Base-by-base conservation (phyloP, 2,888 invertebrate species). In the Subacronicta megacephala region DNA sequence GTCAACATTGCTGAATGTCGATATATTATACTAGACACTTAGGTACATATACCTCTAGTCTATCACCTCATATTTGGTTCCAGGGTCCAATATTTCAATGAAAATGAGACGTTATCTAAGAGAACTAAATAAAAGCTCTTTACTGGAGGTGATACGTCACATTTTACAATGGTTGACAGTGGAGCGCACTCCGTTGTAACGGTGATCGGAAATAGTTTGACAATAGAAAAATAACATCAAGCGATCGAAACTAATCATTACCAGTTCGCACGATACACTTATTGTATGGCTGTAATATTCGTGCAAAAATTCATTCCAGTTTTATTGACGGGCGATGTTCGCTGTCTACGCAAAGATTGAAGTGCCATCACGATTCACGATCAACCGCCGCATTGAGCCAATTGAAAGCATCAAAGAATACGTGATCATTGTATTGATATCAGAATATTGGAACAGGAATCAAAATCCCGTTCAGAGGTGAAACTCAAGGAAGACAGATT, bases 121-220 rank as follows among this genome's bases (percentile, higher is more conserved):
- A n/a, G n/a, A n/a, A n/a, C n/a, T n/a, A n/a, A n/a, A n/a, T n/a
- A n/a, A n/a, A n/a, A 36, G 15, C 53, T 12, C 7, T n/a, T 23
- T 17, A 20, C 12, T 10, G 23, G 10, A 20, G 16, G 43, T 16
- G 12, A 26, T 16, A 26, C 37, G 45, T 29, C 35, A 29, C n/a
- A n/a, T 31, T n/a, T 10, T 15, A 31, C 23, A 20, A 23, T 44
- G n/a, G 33, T n/a, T 10, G n/a, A 31, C 23, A 20, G 17, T 44
- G n/a, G 33, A 16, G 5, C 9, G 1, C 13, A 38, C n/a, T 31
- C 18, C 41, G 36, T 13, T 31, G 41, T 35, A 49, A 49, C 37
- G 46, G 59, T 59, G 47, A 33, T 49, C 41, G 23, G n/a, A 38
- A 65, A 60, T 47, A 60, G 46, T 35, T 38, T 40, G 18, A 23